These are phyloP conservation scores for Xylota segnis DNA, from an alignment of 2,888 invertebrate genomes.

Conservation along the genomic window DNA sequence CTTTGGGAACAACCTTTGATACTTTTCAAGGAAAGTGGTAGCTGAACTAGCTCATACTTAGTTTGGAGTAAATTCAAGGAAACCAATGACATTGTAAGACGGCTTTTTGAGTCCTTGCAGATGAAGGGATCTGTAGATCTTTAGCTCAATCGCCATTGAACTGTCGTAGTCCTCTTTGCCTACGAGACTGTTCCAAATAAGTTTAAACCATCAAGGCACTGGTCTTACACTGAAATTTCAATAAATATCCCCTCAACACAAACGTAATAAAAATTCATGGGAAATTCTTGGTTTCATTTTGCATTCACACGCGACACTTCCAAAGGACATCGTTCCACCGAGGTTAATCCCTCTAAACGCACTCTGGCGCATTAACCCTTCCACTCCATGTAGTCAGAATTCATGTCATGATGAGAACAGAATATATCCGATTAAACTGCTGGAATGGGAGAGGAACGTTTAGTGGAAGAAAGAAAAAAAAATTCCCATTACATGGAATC, in stretches of 20 bases:
- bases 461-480: neutral
- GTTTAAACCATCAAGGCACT: too few relatives aligned
- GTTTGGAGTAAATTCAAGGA: too few relatives aligned
- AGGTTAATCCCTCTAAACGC: conserved; percentile 9
- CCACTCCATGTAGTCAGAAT: neutral
- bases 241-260: neutral
- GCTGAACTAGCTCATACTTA: too few relatives aligned
- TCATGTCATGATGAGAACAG: neutral
- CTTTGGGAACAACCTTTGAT: too few relatives aligned
- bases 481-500: neutral
- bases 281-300: conserved; percentile 11
- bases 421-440: neutral
- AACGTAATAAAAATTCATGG: neutral
- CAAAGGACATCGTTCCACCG: neutral
- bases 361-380: conserved; percentile 17
- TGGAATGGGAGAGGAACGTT: neutral
- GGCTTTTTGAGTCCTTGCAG: too few relatives aligned
- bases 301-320: neutral
- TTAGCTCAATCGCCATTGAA: too few relatives aligned
- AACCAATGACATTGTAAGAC: too few relatives aligned
- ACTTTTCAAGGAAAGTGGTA: too few relatives aligned
- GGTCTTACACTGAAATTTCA: neutral
- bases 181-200: neutral
- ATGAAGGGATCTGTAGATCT: too few relatives aligned
- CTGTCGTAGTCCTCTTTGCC: neutral